Evolutionary conservation across 2,797 vertebrate species (phyloP).

Genomic region (Poeciliopsis paucimaculata): DNA sequence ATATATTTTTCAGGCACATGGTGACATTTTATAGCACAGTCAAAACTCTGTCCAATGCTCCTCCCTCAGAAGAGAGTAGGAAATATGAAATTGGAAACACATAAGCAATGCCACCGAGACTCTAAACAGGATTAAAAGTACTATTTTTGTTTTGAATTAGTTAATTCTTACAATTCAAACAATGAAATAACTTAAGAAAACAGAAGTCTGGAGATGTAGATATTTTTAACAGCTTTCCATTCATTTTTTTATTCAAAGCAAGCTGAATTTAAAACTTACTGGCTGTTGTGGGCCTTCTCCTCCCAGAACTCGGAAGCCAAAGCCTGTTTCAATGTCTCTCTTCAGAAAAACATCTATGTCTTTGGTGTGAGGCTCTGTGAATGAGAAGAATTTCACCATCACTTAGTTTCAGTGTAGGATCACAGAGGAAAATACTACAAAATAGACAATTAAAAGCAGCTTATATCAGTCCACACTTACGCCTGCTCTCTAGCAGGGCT

Average conservation of each 20-base stretch:
- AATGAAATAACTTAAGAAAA: background rate
- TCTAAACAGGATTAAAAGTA: background rate
- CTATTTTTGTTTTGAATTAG: background rate
- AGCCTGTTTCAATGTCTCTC: constrained; percentile 96
- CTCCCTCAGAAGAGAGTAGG: no score
- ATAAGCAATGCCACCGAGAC: background rate
- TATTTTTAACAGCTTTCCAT: background rate
- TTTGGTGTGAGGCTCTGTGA: constrained; percentile 92
- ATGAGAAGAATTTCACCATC: constrained; percentile 3
- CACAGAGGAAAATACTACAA: background rate
- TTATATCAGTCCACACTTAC: constrained; percentile 79
- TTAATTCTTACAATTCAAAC: background rate
- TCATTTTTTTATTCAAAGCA: background rate
- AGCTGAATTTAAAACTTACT: constrained; percentile 80
- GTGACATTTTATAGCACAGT: no score
- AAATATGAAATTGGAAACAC: background rate
- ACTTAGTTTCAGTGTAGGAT: background rate
- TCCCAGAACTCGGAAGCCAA: constrained; percentile 96
- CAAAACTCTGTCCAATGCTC: no score
- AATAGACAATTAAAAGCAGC: background rate
- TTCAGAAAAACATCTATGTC: constrained; percentile 96
- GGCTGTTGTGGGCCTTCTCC: constrained; percentile 96
- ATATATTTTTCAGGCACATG: no score
- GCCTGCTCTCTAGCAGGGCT: constrained; percentile 94
- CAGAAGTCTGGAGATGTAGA: background rate